phyloP scores from a whole-genome alignment of 2,113 vertebrate genomes.

The Microcebus lehilahytsara region DNA sequence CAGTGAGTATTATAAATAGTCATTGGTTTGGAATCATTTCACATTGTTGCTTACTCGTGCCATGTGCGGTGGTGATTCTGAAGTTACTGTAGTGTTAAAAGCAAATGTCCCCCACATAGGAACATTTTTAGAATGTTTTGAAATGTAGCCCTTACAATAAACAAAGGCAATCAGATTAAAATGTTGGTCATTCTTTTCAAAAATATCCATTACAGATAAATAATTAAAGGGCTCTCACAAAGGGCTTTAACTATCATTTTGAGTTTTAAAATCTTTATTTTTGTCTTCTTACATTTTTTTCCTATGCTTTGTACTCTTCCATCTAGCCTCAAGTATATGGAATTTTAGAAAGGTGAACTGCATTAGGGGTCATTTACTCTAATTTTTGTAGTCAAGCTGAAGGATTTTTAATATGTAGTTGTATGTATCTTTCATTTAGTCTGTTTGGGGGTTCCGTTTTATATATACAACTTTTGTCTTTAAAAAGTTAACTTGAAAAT shows the following conservation, averaged over 20 bases:
- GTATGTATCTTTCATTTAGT: background rate
- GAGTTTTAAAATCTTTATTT: conserved; percentile 7
- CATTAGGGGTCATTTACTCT: background rate
- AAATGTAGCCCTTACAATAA: background rate
- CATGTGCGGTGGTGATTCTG: background rate
- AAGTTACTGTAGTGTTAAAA: background rate
- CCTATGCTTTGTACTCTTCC: background rate
- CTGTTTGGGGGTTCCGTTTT: background rate
- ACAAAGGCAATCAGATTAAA: background rate
- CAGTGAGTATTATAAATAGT: background rate
- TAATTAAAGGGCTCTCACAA: background rate
- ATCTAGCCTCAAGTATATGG: background rate
- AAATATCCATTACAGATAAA: background rate
- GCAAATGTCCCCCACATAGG: background rate
- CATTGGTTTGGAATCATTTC: background rate
- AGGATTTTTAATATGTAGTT: background rate
- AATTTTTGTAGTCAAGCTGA: background rate
- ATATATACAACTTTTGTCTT: background rate
- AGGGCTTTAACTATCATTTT: background rate
- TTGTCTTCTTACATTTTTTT: background rate
- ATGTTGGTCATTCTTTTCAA: background rate
- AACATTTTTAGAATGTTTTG: background rate
- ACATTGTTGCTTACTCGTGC: background rate
- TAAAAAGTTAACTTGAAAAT: background rate
- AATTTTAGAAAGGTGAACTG: conserved; percentile 7